Conservation (phyloP, 2,888 invertebrate genomes). For the Orthosia cruda region DNA sequence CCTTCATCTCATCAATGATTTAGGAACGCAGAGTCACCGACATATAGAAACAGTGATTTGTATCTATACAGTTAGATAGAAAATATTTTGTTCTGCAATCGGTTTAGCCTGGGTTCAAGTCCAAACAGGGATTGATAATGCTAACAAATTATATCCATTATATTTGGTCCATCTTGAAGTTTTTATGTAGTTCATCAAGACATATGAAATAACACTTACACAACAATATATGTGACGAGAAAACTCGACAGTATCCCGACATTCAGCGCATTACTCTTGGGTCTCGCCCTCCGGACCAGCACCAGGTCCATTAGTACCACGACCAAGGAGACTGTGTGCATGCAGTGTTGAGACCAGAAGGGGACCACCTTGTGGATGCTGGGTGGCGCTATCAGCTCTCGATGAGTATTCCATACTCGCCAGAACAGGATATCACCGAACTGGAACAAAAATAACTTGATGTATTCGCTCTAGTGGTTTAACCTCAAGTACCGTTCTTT, state of each 20-base stretch:
- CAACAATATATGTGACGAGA: conserved; percentile 73
- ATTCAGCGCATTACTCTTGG: conserved; percentile 74
- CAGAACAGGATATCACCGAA: conserved; percentile 86
- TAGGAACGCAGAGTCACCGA: too few relatives aligned
- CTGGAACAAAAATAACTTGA: conserved; percentile 70
- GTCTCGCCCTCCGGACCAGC: conserved; percentile 79
- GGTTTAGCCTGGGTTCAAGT: too few relatives aligned
- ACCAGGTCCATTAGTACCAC: conserved; percentile 81
- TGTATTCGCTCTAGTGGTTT: too few relatives aligned
- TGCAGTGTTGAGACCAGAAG: conserved; percentile 84
- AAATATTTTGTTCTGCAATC: too few relatives aligned
- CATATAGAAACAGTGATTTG: too few relatives aligned
- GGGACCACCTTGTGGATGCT: conserved; percentile 79
- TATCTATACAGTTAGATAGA: too few relatives aligned
- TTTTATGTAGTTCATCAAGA: too few relatives aligned
- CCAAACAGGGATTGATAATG: too few relatives aligned
- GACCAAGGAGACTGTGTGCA: conserved; percentile 84
- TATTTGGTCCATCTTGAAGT: too few relatives aligned
- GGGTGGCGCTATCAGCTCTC: conserved; percentile 79
- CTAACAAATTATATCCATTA: too few relatives aligned
- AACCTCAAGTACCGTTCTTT: too few relatives aligned
- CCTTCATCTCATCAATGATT: too few relatives aligned
- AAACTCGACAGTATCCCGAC: conserved; percentile 73
- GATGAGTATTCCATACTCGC: conserved; percentile 83
- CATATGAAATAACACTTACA: conserved; percentile 74